Evolutionary conservation across 2,113 vertebrate genomes (phyloP).

Genomic region (Zosterops lateralis): DNA sequence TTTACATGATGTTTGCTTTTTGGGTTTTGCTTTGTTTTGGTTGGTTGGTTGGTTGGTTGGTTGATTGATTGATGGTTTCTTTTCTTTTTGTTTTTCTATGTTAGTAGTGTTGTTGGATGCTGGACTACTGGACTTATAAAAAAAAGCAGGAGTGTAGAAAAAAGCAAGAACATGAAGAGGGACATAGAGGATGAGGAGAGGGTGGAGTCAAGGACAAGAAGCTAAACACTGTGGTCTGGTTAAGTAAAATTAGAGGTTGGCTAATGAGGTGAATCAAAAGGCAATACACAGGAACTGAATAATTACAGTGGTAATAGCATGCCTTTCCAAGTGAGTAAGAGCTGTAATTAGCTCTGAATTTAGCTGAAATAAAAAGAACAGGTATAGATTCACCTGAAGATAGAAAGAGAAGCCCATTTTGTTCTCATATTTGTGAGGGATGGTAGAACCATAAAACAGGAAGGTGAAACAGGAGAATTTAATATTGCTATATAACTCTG

Average conservation of each 20-base stretch:
- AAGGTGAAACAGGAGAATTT: background rate
- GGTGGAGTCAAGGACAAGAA: constrained; percentile 4
- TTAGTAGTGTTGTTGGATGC: background rate
- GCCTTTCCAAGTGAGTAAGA: constrained; percentile 25
- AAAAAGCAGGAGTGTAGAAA: background rate
- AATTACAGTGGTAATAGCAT: constrained; percentile 19
- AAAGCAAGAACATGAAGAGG: background rate
- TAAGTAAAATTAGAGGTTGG: constrained; percentile 36
- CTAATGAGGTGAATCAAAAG: constrained; percentile 53
- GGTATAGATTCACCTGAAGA: constrained; percentile 1
- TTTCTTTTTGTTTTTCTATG: background rate
- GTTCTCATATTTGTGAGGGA: background rate
- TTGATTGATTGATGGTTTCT: background rate
- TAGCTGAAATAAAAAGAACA: background rate
- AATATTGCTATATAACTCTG: background rate
- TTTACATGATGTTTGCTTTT: background rate
- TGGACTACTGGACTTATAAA: background rate
- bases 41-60: background rate
- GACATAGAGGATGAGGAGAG: background rate
- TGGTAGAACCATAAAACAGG: background rate
- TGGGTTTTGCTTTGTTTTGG: fast-evolving
- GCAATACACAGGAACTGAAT: constrained; percentile 24
- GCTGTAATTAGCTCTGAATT: constrained; percentile 25
- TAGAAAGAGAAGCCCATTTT: constrained; percentile 6
- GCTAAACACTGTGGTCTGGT: background rate